Base-by-base conservation (phyloP, 35 echinoderm and acorn worm species). In the Acanthaster planci region DNA sequence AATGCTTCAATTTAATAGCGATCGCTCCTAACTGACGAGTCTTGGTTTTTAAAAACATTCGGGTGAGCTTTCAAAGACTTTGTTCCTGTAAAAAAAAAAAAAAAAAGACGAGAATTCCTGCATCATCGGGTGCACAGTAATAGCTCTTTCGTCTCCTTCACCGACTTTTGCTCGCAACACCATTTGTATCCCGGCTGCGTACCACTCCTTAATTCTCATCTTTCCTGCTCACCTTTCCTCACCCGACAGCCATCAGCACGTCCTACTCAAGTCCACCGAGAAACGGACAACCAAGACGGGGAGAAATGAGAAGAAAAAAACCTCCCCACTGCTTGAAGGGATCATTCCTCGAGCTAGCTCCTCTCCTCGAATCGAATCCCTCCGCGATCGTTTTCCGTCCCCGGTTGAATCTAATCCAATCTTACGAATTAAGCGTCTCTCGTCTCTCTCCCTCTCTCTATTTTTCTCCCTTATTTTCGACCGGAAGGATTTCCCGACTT, bases 361-460 rank as follows among this genome's bases (percentile, higher is more conserved):
- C 7, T 21, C 5, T 35, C 64, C 3, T 26, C 0, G 29, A 18
- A 59, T 72, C 64, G 30, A 72, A 72, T 72, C 64, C 64, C 64
- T 12, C 2, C 14, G 14, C 64, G 64, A 72, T 72, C 64, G 64
- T 72, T 19, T 72, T 72, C 29, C 60, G 7, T 35, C 64, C 64
- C 64, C 64, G 22, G 64, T 26, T 26, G 64, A 34, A 15, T 34
- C 34, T 72, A 72, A 72, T 72, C 30, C 64, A 72, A 72, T 72
- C 64, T 36, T 34, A 19, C 34, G 34, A 72, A 72, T 72, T 72
- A 72, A 72, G n/a, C n/a, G n/a, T n/a, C n/a, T n/a, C 64, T 34
- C n/a, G 2, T 35, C 64, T 14, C 26, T 26, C 4, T 12, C 4
- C 42, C 12, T 47, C 42, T 47, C 42, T 47, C 42, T 12, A 4